phyloP scores from a whole-genome alignment of 2,113 vertebrate genomes.

The Monarcha castaneiventris region DNA sequence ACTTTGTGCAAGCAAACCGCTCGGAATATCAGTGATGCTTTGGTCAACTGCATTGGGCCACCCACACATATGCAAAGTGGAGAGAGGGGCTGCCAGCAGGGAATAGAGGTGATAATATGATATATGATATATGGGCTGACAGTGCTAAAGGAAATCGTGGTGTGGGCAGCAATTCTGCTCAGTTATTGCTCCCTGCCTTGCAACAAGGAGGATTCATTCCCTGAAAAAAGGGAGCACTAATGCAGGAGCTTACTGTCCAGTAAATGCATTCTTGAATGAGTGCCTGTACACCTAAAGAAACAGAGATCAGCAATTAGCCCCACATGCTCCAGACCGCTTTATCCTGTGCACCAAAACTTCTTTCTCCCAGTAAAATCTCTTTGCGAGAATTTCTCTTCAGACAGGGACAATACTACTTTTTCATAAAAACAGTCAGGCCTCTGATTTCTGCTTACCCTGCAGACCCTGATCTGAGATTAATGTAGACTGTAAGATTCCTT shows the following conservation, averaged over 20 bases:
- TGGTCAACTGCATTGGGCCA: neutral
- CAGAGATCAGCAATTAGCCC: neutral
- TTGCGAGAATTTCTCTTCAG: neutral
- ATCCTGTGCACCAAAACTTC: neutral
- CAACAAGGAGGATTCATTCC: neutral
- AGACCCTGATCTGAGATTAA: slow-evolving; percentile 45
- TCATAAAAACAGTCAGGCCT: neutral
- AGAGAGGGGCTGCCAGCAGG: neutral
- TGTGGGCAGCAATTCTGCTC: neutral
- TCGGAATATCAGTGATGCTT: neutral
- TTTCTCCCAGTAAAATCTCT: neutral
- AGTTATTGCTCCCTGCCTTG: neutral
- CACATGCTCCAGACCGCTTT: neutral
- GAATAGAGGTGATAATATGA: neutral
- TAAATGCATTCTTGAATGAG: neutral
- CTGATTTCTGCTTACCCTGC: slow-evolving; percentile 53
- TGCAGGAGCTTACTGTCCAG: neutral
- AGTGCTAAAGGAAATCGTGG: neutral
- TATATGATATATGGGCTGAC: neutral
- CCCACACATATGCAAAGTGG: neutral
- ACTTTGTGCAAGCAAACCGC: neutral
- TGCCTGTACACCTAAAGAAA: neutral
- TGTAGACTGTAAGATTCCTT: slow-evolving; percentile 49
- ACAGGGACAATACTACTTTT: slow-evolving; percentile 1
- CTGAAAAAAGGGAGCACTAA: neutral